Evolutionary conservation across 2,888 invertebrate genomes (phyloP).

Genomic region (Amaurobius ferox): DNA sequence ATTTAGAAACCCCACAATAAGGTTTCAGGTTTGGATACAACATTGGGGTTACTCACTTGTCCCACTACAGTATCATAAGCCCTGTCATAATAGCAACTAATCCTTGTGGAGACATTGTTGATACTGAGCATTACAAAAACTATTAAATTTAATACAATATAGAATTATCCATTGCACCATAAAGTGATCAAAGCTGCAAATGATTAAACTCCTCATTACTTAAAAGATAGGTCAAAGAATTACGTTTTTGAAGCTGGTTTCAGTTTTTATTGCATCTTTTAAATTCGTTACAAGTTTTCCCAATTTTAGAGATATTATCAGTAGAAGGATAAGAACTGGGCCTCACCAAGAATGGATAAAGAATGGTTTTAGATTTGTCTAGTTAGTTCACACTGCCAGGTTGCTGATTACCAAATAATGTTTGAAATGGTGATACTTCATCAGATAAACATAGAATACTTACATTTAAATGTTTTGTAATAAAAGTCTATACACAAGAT

Average conservation of each 20-base stretch:
- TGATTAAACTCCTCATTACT: neutral
- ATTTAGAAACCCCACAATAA: too few relatives aligned
- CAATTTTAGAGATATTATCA: neutral
- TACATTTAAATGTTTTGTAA: too few relatives aligned
- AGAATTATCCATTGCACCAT: neutral
- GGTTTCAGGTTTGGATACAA: too few relatives aligned
- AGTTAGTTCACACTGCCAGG: slow-evolving; percentile 58
- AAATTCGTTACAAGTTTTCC: neutral
- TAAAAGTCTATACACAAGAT: too few relatives aligned
- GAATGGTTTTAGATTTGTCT: slow-evolving; percentile 23
- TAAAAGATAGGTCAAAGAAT: neutral
- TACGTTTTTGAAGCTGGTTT: slow-evolving; percentile 7
- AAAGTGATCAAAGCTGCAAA: neutral
- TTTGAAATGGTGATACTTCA: slow-evolving; percentile 22
- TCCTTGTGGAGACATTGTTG: too few relatives aligned
- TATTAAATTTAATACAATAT: too few relatives aligned
- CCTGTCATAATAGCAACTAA: too few relatives aligned
- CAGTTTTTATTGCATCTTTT: neutral
- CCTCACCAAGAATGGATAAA: slow-evolving; percentile 44
- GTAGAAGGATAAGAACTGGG: slow-evolving; percentile 21
- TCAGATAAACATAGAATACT: too few relatives aligned
- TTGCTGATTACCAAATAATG: slow-evolving; percentile 36
- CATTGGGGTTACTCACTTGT: too few relatives aligned
- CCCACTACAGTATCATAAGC: too few relatives aligned
- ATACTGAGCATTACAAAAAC: too few relatives aligned